A percentile compares a stretch with the other conserved stretches of the same genome.
Evolutionary conservation across 2,888 invertebrate genomes (phyloP).

Genomic region (Idaea biselata): DNA sequence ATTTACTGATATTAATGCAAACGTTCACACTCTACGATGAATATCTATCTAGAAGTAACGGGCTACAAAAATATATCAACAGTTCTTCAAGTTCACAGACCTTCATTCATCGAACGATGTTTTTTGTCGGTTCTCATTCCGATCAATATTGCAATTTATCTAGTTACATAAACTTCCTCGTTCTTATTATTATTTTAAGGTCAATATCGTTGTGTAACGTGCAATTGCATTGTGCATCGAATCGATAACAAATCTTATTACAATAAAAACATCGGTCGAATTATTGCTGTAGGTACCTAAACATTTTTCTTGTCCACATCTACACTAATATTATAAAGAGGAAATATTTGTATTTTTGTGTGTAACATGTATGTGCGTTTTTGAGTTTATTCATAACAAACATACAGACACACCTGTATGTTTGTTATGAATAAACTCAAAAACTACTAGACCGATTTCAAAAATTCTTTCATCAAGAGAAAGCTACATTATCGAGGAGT

Average conservation of each 20-base stretch:
- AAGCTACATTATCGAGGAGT: too few relatives aligned
- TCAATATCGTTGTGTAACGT: neutral
- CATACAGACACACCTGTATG: too few relatives aligned
- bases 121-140: neutral
- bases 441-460: too few relatives aligned
- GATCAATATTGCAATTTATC: neutral
- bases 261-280: neutral
- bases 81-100: neutral
- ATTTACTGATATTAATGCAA: neutral
- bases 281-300: neutral
- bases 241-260: neutral
- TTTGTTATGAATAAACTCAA: too few relatives aligned
- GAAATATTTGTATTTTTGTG: too few relatives aligned
- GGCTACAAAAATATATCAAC: neutral
- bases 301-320: too few relatives aligned
- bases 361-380: too few relatives aligned
- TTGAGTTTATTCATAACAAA: too few relatives aligned
- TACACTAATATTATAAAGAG: too few relatives aligned
- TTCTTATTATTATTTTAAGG: conserved; percentile 2
- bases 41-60: neutral
- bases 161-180: neutral
- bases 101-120: neutral
- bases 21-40: neutral
- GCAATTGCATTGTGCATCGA: too few relatives aligned
- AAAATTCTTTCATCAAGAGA: too few relatives aligned